phyloP scores from a whole-genome alignment of 2,888 invertebrate species.

The Dicyrtoma fusca region DNA sequence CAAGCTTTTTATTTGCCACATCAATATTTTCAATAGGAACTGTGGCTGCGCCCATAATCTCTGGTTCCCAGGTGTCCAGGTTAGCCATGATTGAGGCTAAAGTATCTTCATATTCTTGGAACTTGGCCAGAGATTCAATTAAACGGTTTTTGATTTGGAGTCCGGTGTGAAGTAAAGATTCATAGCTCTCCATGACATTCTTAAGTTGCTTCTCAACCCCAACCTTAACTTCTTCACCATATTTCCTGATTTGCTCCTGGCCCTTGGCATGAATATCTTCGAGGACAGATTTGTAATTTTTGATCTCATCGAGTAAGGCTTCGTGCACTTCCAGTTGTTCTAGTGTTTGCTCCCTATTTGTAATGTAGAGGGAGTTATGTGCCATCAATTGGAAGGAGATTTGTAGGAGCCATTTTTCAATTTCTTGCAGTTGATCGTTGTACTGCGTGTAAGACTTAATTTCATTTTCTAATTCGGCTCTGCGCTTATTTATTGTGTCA shows the following conservation, averaged over 20 bases:
- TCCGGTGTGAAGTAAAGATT: constrained; percentile 84
- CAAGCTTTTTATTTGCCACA: constrained; percentile 64
- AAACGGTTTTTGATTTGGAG: constrained; percentile 86
- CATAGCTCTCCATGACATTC: constrained; percentile 92
- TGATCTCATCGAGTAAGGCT: constrained; percentile 66
- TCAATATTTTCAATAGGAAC: constrained; percentile 74
- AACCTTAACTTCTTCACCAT: constrained; percentile 72
- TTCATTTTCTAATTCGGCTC: constrained; percentile 71
- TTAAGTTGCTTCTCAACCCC: constrained; percentile 82
- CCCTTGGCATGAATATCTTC: constrained; percentile 84
- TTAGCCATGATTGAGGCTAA: constrained; percentile 81
- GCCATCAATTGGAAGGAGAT: constrained; percentile 95
- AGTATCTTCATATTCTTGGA: constrained; percentile 90
- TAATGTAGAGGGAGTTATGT: constrained; percentile 90
- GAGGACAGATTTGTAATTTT: constrained; percentile 77
- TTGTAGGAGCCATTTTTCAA: constrained; percentile 93
- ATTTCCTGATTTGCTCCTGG: constrained; percentile 78
- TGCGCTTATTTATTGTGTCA: constrained; percentile 61
- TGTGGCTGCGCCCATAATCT: constrained; percentile 73
- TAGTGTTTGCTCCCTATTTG: constrained; percentile 86
- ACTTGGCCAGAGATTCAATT: constrained; percentile 84
- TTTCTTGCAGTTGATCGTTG: constrained; percentile 86
- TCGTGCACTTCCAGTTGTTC: constrained; percentile 86
- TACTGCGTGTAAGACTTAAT: constrained; percentile 81
- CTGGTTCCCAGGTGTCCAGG: constrained; percentile 74